phyloP scores from a whole-genome alignment of 92 coral and sea anemone genomes.

The Anthopleura xanthogrammica region DNA sequence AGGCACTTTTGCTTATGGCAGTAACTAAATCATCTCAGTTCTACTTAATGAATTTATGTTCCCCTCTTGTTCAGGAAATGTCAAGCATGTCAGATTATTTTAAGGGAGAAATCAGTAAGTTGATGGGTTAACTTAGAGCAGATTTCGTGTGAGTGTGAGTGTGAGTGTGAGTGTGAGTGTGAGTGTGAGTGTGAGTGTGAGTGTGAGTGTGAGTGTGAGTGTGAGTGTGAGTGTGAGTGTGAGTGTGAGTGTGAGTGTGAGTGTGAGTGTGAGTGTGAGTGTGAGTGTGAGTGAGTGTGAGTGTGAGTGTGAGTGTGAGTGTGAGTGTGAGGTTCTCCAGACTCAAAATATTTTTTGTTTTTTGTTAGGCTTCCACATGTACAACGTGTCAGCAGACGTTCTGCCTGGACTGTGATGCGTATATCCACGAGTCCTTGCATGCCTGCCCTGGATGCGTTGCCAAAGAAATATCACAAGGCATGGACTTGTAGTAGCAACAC shows the following conservation, averaged over 20 bases:
- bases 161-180: too few species aligned
- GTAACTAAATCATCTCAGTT: not conserved
- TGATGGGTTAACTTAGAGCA: too few species aligned
- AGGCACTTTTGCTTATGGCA: not conserved
- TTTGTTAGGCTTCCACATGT: constrained; percentile 68
- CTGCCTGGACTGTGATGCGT: constrained; percentile 93
- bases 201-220: too few species aligned
- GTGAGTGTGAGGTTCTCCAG: not conserved
- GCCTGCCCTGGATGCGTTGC: constrained; percentile 96
- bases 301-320: too few species aligned
- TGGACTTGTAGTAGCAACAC: not conserved
- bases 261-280: too few species aligned
- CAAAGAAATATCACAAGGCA: constrained; percentile 1
- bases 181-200: too few species aligned
- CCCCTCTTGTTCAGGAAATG: constrained; percentile 43
- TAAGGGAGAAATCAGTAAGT: constrained; percentile 80
- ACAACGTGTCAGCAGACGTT: constrained; percentile 67
- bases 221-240: too few species aligned
- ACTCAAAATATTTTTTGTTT: constrained; percentile 1
- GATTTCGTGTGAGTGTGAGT: too few species aligned
- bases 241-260: too few species aligned
- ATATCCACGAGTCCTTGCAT: constrained; percentile 93
- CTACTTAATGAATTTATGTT: not conserved
- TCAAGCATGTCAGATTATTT: constrained; percentile 71
- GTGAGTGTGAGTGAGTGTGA: too few species aligned